phyloP scores from a whole-genome alignment of 53 echinoderm and acorn worm species.

The Holothuria leucospilota region DNA sequence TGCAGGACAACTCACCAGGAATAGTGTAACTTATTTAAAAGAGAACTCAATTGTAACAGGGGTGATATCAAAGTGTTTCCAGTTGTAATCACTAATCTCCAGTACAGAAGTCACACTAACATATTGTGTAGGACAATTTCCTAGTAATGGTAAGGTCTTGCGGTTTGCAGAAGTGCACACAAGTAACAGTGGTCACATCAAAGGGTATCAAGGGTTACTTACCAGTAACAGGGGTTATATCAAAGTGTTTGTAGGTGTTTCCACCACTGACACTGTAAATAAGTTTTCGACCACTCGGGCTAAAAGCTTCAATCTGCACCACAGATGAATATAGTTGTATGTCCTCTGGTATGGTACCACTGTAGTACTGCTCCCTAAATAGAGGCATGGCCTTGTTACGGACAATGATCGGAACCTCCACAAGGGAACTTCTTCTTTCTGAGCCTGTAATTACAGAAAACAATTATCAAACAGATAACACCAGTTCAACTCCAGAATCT shows the following conservation, averaged over 20 bases:
- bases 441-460: not conserved
- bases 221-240: constrained; percentile 89
- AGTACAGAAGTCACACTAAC: no score
- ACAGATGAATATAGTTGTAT: constrained; percentile 81
- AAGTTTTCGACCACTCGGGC: constrained; percentile 87
- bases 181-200: constrained; percentile 80
- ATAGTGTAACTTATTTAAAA: no score
- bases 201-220: constrained; percentile 89
- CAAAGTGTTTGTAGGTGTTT: constrained; percentile 91
- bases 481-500: no score
- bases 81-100: no score
- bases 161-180: no score
- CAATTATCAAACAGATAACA: no score
- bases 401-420: constrained; percentile 89
- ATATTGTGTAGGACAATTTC: no score
- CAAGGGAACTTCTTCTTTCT: constrained; percentile 64
- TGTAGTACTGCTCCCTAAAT: constrained; percentile 93
- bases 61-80: no score
- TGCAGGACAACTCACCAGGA: no score
- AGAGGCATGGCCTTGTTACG: constrained; percentile 98
- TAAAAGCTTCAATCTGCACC: constrained; percentile 88
- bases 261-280: constrained; percentile 90
- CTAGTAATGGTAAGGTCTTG: no score
- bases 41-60: no score
- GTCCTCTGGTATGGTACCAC: constrained; percentile 77